Percentiles rank a stretch among this genome's conserved stretches.
Conservation (phyloP, 2,888 invertebrate genomes). For the Lysandra bellargus region DNA sequence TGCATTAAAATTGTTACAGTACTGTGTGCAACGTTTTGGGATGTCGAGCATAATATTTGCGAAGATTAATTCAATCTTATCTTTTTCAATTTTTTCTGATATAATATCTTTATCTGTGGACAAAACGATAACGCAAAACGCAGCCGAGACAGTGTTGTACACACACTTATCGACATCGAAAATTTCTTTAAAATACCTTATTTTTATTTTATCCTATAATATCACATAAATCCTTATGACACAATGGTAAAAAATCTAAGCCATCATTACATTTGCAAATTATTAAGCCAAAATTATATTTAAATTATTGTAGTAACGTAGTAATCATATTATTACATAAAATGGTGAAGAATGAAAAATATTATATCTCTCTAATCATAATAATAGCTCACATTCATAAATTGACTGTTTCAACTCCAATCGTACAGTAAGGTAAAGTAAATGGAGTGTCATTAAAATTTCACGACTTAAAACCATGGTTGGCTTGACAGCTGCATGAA, state of each 20-base stretch:
- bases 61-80: slow-evolving; percentile 21
- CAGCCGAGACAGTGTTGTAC: background rate
- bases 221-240: background rate
- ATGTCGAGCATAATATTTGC: background rate
- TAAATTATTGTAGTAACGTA: background rate
- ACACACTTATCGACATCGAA: background rate
- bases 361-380: slow-evolving; percentile 1
- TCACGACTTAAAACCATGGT: slow-evolving; percentile 28
- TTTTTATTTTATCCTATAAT: background rate
- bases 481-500: slow-evolving; percentile 30
- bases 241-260: background rate
- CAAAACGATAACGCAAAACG: slow-evolving; percentile 1
- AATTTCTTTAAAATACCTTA: background rate
- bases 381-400: slow-evolving; percentile 28
- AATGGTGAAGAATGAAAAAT: background rate
- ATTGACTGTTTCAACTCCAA: slow-evolving; percentile 23
- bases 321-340: slow-evolving; percentile 4
- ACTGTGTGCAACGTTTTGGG: background rate
- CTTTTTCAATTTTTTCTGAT: slow-evolving; percentile 9
- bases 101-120: slow-evolving; percentile 7
- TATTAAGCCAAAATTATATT: too few species aligned
- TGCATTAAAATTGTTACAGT: background rate
- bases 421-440: slow-evolving; percentile 25
- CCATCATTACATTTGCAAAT: background rate
- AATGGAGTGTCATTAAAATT: slow-evolving; percentile 26